A percentile compares a stretch with the other conserved stretches of the same genome.
Conservation (phyloP, 2,113 vertebrate species). For the Tragelaphus buxtoni region DNA sequence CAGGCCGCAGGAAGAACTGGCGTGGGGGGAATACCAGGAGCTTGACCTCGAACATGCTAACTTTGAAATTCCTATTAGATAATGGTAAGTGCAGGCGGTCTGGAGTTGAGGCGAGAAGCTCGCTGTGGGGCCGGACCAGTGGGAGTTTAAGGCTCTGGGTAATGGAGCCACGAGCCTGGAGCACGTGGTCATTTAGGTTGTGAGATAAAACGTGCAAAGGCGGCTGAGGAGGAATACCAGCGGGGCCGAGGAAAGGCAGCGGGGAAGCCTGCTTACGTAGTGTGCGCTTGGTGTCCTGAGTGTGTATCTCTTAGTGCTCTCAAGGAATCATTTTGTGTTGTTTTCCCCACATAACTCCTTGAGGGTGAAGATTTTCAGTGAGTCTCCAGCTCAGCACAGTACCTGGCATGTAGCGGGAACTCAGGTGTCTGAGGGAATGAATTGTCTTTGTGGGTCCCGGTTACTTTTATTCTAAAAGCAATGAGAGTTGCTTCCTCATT, state of each 20-base stretch:
- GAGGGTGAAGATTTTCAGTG: neutral
- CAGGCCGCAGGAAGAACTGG: neutral
- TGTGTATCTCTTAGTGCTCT: accelerated
- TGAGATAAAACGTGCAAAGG: neutral
- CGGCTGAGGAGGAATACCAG: accelerated
- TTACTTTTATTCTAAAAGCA: neutral
- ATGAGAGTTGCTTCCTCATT: too few species aligned
- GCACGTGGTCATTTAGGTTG: neutral
- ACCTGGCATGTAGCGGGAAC: neutral
- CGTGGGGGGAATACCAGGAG: neutral
- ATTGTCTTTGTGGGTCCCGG: too few species aligned
- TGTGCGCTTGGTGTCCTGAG: accelerated
- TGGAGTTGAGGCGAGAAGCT: neutral
- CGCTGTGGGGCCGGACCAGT: neutral
- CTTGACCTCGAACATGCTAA: neutral
- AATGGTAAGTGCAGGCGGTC: too few species aligned
- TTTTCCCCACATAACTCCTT: neutral
- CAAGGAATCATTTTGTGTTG: neutral
- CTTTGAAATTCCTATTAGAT: neutral
- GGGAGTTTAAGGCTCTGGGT: neutral
- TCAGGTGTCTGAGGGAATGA: neutral
- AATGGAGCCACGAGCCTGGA: neutral
- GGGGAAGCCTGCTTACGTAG: accelerated
- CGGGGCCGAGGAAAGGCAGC: neutral
- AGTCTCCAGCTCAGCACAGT: neutral